These are phyloP conservation scores for Boulengerochromis microlepis DNA, from an alignment of 2,113 vertebrate genomes.

Conservation along the genomic window DNA sequence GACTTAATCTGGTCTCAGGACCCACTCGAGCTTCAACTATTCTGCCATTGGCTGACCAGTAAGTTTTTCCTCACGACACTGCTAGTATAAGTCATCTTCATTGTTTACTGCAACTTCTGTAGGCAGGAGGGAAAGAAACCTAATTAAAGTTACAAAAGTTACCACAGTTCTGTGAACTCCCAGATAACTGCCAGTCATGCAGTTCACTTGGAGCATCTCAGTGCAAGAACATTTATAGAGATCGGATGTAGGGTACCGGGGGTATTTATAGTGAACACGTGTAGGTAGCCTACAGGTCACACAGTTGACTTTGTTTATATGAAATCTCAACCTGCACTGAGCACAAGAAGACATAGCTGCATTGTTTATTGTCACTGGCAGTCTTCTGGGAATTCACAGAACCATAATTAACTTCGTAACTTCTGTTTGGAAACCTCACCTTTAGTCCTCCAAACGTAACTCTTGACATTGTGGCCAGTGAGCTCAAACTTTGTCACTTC, in stretches of 20 bases:
- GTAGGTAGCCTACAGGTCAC: not conserved
- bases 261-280: fast-evolving
- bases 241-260: not conserved
- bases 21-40: not conserved
- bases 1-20: not conserved
- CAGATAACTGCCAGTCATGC: not conserved
- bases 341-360: not conserved
- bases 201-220: not conserved
- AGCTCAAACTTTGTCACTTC: not conserved
- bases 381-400: not conserved
- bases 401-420: not conserved
- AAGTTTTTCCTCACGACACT: not conserved
- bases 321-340: not conserved
- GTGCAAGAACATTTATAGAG: not conserved
- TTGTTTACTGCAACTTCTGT: not conserved
- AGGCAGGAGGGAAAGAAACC: not conserved
- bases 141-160: not conserved
- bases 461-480: not conserved
- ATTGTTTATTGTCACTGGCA: not conserved
- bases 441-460: not conserved
- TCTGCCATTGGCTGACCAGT: not conserved
- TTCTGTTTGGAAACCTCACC: not conserved
- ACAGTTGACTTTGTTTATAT: not conserved
- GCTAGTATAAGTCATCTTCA: not conserved
- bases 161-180: not conserved